A percentile compares a stretch with the other conserved stretches of the same genome.
These are phyloP conservation scores for Pseudolaguvia tuberculata DNA, from an alignment of 2,113 vertebrate genomes.

Conservation along the genomic window DNA sequence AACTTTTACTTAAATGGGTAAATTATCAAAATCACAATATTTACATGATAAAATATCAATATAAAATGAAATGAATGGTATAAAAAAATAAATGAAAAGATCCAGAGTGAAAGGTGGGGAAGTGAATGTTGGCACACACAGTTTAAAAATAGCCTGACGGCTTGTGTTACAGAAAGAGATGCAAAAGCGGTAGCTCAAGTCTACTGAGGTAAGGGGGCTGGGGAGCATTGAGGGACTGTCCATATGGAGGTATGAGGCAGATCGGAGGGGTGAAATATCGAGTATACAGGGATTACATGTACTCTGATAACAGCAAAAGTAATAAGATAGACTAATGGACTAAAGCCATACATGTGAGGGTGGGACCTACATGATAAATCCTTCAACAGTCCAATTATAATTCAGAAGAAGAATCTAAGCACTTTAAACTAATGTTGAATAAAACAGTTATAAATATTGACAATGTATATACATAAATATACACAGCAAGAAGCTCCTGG, in stretches of 20 bases:
- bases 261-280: constrained; percentile 40
- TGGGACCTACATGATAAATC: constrained; percentile 26
- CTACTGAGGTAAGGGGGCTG: background rate
- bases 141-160: constrained; percentile 64
- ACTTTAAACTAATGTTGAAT: background rate
- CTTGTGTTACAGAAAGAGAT: constrained; percentile 62
- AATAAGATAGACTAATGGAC: constrained; percentile 44
- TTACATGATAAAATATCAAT: constrained; percentile 19
- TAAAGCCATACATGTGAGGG: constrained; percentile 17
- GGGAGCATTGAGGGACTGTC: constrained; percentile 9
- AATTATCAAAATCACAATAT: background rate
- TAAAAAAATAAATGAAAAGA: background rate
- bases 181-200: constrained; percentile 42
- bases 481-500: too few relatives aligned
- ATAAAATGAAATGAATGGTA: constrained; percentile 29
- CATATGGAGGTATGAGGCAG: constrained; percentile 26
- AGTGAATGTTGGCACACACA: constrained; percentile 62
- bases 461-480: background rate
- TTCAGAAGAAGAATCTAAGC: constrained; percentile 8
- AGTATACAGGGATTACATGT: constrained; percentile 50
- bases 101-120: constrained; percentile 57
- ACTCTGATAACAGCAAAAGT: constrained; percentile 45
- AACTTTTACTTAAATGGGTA: background rate
- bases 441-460: background rate
- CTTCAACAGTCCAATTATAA: constrained; percentile 14